phyloP scores from a whole-genome alignment of 2,113 vertebrate genomes.

The Microcebus ravelobensis region DNA sequence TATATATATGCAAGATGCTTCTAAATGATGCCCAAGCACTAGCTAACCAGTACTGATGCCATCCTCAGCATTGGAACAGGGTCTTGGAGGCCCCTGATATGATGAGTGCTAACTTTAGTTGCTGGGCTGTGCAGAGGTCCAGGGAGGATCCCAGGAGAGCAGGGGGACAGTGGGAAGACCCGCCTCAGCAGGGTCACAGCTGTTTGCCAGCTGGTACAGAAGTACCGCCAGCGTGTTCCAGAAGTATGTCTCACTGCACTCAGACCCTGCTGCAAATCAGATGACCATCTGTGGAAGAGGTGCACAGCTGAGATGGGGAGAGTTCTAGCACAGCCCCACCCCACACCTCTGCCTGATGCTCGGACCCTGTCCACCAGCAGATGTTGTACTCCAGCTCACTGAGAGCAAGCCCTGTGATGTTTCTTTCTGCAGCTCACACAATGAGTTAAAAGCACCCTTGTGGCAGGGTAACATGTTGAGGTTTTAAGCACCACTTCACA shows the following conservation, averaged over 20 bases:
- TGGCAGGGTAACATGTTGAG: fast-evolving
- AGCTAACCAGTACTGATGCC: not conserved
- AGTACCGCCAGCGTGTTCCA: not conserved
- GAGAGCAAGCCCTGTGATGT: not conserved
- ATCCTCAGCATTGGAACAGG: not conserved
- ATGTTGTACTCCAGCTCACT: not conserved
- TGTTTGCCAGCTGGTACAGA: not conserved
- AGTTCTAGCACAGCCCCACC: not conserved
- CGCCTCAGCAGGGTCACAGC: not conserved
- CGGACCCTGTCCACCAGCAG: not conserved
- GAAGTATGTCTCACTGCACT: not conserved
- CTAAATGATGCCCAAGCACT: not conserved
- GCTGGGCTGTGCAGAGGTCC: not conserved
- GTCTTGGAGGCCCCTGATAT: not conserved
- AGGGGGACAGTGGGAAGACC: not conserved
- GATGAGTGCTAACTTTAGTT: not conserved
- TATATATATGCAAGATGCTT: not conserved
- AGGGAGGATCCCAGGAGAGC: not conserved
- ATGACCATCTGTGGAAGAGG: not conserved
- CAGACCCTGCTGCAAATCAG: not conserved
- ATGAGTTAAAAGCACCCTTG: not conserved
- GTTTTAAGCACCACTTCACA: not conserved
- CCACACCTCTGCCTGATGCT: not conserved
- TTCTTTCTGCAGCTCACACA: not conserved
- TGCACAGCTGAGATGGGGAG: not conserved